These are phyloP conservation scores for Melanogrammus aeglefinus DNA, from an alignment of 2,797 vertebrate species.

Conservation along the genomic window DNA sequence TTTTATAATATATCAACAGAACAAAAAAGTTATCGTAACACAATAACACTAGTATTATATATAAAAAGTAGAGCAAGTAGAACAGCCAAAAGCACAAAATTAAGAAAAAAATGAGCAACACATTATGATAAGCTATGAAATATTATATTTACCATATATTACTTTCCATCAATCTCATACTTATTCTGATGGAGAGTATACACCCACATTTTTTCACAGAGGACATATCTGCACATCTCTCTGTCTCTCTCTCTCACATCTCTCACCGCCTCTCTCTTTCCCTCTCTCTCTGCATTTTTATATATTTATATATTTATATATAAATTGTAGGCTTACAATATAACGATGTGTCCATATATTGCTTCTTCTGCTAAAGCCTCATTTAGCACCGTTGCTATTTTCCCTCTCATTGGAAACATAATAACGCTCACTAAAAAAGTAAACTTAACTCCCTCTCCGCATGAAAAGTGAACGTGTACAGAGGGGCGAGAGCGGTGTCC, in stretches of 20 bases:
- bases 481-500: not conserved
- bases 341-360: not conserved
- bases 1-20: not conserved
- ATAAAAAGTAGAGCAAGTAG: not conserved
- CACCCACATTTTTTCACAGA: not conserved
- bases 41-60: not conserved
- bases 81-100: not conserved
- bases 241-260: too few species aligned
- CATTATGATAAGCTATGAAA: slow-evolving; percentile 1
- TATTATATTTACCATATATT: not conserved
- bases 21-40: not conserved
- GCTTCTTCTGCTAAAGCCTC: not conserved
- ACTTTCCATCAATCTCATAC: not conserved
- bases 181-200: not conserved
- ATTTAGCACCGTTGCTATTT: not conserved
- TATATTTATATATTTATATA: not conserved
- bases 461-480: not conserved
- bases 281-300: too few species aligned
- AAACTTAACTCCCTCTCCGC: not conserved
- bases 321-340: not conserved
- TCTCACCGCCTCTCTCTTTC: too few species aligned
- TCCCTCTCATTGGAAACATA: not conserved
- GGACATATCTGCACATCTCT: not conserved
- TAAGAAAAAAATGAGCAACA: not conserved
- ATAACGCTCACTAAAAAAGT: not conserved